A percentile compares a stretch with the other conserved stretches of the same genome.
phyloP scores from a whole-genome alignment of 2,797 vertebrate genomes.

The Phoxinus dragarum region DNA sequence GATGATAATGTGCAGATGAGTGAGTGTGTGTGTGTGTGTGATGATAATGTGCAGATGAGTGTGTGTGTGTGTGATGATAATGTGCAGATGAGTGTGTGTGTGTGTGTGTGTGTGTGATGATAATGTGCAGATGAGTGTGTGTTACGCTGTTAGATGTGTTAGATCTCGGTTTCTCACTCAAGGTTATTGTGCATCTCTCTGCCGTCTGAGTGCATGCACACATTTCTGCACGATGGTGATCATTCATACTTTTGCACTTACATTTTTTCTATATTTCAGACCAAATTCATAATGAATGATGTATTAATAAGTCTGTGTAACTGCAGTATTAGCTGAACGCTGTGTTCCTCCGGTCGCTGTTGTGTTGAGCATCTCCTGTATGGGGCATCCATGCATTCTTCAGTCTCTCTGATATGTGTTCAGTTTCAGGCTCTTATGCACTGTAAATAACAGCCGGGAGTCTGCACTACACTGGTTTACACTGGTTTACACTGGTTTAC shows the following conservation, averaged over 20 bases:
- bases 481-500: too few relatives aligned
- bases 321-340: too few relatives aligned
- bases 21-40: too few relatives aligned
- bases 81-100: conserved; percentile 33
- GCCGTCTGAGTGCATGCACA: not conserved
- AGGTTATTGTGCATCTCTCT: not conserved
- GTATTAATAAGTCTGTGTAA: not conserved
- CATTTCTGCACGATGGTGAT: too few relatives aligned
- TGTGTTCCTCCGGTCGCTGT: too few relatives aligned
- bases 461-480: too few relatives aligned
- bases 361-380: too few relatives aligned
- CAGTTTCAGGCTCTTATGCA: too few relatives aligned
- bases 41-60: not conserved
- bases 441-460: too few relatives aligned
- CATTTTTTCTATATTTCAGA: not conserved
- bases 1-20: conserved; percentile 40
- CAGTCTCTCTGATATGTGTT: too few relatives aligned
- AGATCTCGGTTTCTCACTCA: not conserved
- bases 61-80: not conserved
- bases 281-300: not conserved
- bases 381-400: too few relatives aligned
- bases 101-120: conserved; percentile 8
- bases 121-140: conserved; percentile 21
- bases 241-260: not conserved
- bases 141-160: conserved; percentile 42